Evolutionary conservation across 2,113 vertebrate genomes (phyloP).

Genomic region (Hippopotamus amphibius): DNA sequence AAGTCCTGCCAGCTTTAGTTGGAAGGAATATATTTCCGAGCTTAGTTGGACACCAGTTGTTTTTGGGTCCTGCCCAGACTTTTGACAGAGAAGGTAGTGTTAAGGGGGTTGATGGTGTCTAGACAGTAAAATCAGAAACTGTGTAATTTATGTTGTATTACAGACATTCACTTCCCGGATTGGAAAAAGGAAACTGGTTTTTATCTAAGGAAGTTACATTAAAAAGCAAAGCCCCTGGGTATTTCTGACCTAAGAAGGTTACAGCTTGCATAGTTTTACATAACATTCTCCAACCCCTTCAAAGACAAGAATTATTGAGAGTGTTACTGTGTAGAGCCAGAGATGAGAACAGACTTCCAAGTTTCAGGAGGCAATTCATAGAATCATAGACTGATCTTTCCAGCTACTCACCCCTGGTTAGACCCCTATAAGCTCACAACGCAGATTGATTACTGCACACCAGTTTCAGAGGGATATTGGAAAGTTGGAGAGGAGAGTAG

Average conservation of each 20-base stretch:
- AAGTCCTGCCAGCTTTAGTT: conserved; percentile 78
- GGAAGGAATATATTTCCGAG: conserved; percentile 80
- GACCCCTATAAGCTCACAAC: background rate
- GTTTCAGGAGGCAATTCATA: conserved; percentile 13
- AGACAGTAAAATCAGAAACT: conserved; percentile 83
- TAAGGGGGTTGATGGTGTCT: conserved; percentile 77
- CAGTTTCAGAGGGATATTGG: background rate
- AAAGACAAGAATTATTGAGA: conserved; percentile 63
- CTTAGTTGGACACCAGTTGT: conserved; percentile 77
- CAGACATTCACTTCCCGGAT: conserved; percentile 81
- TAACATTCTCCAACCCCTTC: conserved; percentile 63
- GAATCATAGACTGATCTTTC: background rate
- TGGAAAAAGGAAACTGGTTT: conserved; percentile 82
- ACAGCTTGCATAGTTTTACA: conserved; percentile 62
- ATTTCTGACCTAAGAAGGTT: conserved; percentile 76
- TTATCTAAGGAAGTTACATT: conserved; percentile 82
- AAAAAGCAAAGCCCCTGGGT: conserved; percentile 71
- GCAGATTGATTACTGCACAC: background rate
- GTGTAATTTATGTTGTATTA: conserved; percentile 83
- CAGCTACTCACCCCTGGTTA: background rate
- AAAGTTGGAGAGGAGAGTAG: conserved; percentile 10
- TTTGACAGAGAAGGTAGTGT: conserved; percentile 83
- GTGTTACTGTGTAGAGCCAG: background rate
- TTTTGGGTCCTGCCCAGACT: conserved; percentile 77
- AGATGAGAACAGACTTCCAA: conserved; percentile 45